phyloP scores from a whole-genome alignment of 1,140 invertebrate genomes.

The Philopotamus ludificatus region DNA sequence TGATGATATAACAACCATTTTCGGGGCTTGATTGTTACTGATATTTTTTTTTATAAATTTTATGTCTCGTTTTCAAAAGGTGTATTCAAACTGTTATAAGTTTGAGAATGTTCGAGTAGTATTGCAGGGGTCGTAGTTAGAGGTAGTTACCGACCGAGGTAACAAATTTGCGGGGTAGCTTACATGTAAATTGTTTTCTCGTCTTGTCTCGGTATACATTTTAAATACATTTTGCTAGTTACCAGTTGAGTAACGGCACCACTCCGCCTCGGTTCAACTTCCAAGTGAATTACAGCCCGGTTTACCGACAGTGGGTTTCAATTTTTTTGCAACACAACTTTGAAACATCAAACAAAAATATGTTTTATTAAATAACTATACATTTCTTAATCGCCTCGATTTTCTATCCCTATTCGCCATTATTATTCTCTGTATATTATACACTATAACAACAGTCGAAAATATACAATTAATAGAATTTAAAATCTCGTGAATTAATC shows the following conservation, averaged over 20 bases:
- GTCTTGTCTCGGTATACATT: not conserved
- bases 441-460: too few species aligned
- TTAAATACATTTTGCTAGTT: not conserved
- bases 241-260: not conserved
- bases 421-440: too few species aligned
- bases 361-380: too few species aligned
- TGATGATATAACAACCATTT: not conserved
- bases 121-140: not conserved
- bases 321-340: too few species aligned
- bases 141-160: not conserved
- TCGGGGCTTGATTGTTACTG: not conserved
- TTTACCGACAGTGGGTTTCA: too few species aligned
- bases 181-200: not conserved
- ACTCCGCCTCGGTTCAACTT: too few species aligned
- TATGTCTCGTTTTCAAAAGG: not conserved
- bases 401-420: too few species aligned
- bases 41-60: not conserved
- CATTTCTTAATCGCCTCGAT: too few species aligned
- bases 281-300: too few species aligned
- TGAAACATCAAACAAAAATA: too few species aligned
- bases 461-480: too few species aligned
- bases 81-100: not conserved
- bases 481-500: too few species aligned
- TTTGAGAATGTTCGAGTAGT: not conserved
- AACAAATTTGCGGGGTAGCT: not conserved